phyloP scores from a whole-genome alignment of 1,140 invertebrate genomes.

The Drosophila pandora region DNA sequence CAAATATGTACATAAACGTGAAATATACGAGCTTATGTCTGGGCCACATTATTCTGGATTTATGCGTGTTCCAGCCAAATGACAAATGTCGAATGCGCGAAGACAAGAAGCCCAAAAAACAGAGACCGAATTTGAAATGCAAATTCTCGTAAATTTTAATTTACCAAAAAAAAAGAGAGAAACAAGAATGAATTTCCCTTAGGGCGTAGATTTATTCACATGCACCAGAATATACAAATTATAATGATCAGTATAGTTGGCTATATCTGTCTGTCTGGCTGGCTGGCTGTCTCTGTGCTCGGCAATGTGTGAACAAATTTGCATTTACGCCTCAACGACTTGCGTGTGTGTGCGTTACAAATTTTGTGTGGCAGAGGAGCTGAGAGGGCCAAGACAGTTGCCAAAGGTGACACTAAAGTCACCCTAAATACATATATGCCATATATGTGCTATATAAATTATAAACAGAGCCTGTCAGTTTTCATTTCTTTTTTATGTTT shows the following conservation, averaged over 20 bases:
- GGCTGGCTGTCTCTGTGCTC: conserved; percentile 31
- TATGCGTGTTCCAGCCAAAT: conserved; percentile 67
- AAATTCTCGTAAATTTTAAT: conserved; percentile 78
- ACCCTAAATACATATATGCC: conserved; percentile 59
- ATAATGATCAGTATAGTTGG: conserved; percentile 66
- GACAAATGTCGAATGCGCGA: conserved; percentile 63
- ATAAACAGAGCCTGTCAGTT: conserved; percentile 5
- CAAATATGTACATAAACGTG: conserved; percentile 4
- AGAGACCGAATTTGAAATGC: conserved; percentile 67
- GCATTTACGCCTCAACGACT: conserved; percentile 67
- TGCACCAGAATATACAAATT: conserved; percentile 34
- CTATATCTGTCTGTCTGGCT: conserved; percentile 4
- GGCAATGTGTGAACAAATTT: conserved; percentile 69
- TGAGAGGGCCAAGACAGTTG: conserved; percentile 12
- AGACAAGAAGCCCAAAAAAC: conserved; percentile 32
- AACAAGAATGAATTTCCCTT: conserved; percentile 14
- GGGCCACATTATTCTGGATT: conserved; percentile 70
- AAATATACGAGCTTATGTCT: conserved; percentile 22
- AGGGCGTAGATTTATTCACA: conserved; percentile 61
- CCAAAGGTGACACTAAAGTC: conserved; percentile 45
- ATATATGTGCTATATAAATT: conserved; percentile 29
- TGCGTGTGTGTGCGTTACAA: conserved; percentile 14
- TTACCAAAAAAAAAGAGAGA: conserved; percentile 41
- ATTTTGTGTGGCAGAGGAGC: background rate
- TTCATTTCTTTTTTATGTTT: conserved; percentile 19